Evolutionary conservation across 2,888 invertebrate species (phyloP), one percentile per base, ranked within the genome.

Genomic region (Ommatoiulus sabulosus): DNA sequence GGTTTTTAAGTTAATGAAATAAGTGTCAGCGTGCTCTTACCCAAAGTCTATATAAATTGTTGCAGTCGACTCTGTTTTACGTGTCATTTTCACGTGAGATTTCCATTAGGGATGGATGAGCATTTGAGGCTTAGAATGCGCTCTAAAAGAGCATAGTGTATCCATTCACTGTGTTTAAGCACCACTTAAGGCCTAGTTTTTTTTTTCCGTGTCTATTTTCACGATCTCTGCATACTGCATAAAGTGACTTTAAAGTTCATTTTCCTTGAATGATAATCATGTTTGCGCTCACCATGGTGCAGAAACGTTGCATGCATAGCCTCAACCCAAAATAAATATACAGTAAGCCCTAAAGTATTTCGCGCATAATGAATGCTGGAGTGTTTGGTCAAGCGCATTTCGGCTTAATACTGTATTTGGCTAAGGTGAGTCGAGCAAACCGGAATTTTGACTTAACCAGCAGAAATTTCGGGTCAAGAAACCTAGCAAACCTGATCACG

Each of bases 371-470:
- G 24, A 72, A n/a, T 72, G 72, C 20, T 63, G 3, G 8, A 72
- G 72, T 3, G 72, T 35, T 72, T 72, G 72, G 72, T 72, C 72
- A 72, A 72, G 72, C 24, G 72, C 72, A 24, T 72, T 20, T 72
- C 24, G 3, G 72, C 24, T 8, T n/a, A 24, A 24, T 72, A n/a
- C n/a, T n/a, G n/a, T n/a, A 24, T 72, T 72, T 72, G 24, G 24
- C 72, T 72, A 72, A 72, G 72, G 72, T 72, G 72, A 72, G 72
- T 72, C 20, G 72, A 72, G 72, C 72, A 24, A 72, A 72, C 72
- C 72, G 72, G 72, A 72, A 72, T 72, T 72, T 72, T 72, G 72
- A 24, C 72, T 24, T 72, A n/a, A n/a, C 72, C 24, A 72, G n/a
- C 72, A 24, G 7, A 24, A 24, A 72, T 72, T 72, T 72, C 20